phyloP scores from a whole-genome alignment of 2,113 vertebrate genomes.

The Rhynchopsitta pachyrhyncha region DNA sequence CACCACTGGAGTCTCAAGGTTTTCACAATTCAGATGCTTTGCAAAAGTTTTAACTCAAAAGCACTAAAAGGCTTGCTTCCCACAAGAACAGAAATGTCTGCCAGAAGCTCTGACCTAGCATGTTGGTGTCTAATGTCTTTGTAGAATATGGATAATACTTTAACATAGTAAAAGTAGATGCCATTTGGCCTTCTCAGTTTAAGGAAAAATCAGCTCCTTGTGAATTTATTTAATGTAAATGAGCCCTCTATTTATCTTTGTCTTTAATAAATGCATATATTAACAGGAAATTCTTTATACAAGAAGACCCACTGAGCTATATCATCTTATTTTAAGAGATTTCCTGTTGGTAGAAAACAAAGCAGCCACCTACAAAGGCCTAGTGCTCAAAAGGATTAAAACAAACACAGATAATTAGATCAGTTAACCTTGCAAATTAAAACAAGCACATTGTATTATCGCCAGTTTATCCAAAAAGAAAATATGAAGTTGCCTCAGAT shows the following conservation, averaged over 20 bases:
- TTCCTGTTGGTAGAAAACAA: conserved; percentile 77
- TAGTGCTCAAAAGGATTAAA: conserved; percentile 74
- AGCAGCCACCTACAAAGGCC: conserved; percentile 75
- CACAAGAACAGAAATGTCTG: neutral
- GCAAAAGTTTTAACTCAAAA: neutral
- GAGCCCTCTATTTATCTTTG: conserved; percentile 71
- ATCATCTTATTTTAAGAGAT: conserved; percentile 76
- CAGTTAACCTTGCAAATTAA: conserved; percentile 82
- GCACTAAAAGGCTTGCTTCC: neutral
- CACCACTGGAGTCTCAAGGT: neutral
- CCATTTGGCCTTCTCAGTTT: neutral
- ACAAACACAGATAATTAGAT: conserved; percentile 80
- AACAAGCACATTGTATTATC: conserved; percentile 78
- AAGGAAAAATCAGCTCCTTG: conserved; percentile 10
- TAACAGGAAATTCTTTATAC: conserved; percentile 73
- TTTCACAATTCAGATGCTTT: neutral
- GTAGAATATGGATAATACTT: neutral
- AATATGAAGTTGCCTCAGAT: conserved; percentile 75
- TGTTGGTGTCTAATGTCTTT: neutral
- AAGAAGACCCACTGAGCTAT: conserved; percentile 70
- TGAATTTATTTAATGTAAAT: conserved; percentile 76
- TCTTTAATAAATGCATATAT: conserved; percentile 74
- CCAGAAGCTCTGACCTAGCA: neutral
- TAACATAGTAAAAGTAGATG: neutral
- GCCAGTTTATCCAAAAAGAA: conserved; percentile 79